A percentile compares a stretch with the other conserved stretches of the same genome.
These are phyloP conservation scores for Murina feae DNA, from an alignment of 2,113 vertebrate genomes.

Conservation along the genomic window DNA sequence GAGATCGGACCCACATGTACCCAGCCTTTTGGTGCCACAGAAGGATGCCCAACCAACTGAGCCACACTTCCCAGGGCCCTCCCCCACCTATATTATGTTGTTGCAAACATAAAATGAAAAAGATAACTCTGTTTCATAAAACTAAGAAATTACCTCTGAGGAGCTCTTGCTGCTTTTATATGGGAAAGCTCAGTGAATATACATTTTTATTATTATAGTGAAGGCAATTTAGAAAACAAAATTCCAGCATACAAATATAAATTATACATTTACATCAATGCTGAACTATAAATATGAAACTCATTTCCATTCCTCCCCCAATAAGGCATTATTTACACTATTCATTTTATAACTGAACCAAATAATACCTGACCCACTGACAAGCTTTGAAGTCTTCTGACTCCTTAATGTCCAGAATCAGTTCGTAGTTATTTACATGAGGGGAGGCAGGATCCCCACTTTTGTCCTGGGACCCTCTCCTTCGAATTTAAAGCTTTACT, in stretches of 20 bases:
- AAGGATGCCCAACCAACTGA: not conserved
- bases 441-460: not conserved
- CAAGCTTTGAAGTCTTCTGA: slow-evolving; percentile 12
- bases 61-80: not conserved
- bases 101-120: not conserved
- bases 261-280: slow-evolving; percentile 11
- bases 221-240: not conserved
- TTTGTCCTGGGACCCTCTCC: not conserved
- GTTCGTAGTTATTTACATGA: slow-evolving; percentile 22
- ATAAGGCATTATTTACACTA: not conserved
- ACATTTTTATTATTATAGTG: slow-evolving; percentile 20
- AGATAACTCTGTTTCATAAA: slow-evolving; percentile 37
- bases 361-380: not conserved
- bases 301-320: not conserved
- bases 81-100: not conserved
- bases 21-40: not conserved
- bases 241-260: not conserved
- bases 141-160: not conserved
- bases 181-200: not conserved
- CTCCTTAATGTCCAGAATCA: not conserved
- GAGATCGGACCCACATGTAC: not conserved
- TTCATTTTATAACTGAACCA: slow-evolving; percentile 22
- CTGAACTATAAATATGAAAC: slow-evolving; percentile 2
- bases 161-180: not conserved
- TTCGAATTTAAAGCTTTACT: slow-evolving; percentile 24